phyloP scores from a whole-genome alignment of 2,888 invertebrate genomes.

The Oscheius myriophilus region DNA sequence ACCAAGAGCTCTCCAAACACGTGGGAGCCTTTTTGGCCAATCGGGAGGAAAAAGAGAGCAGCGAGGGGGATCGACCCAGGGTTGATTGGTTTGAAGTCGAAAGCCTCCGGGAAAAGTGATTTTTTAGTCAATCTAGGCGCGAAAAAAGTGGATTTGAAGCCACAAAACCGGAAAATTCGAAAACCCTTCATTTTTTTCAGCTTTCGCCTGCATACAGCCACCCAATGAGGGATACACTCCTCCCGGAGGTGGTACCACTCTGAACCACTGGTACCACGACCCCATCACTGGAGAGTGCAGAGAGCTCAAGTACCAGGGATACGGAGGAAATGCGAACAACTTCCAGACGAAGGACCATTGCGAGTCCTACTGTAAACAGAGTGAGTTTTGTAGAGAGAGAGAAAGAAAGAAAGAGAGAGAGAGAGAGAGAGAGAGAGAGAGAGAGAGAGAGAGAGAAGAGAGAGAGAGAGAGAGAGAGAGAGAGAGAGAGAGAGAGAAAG shows the following conservation, averaged over 20 bases:
- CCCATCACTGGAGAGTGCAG: slow-evolving; percentile 68
- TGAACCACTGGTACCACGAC: slow-evolving; percentile 70
- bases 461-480: too few species aligned
- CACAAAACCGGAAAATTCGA: too few species aligned
- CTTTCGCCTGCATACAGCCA: slow-evolving; percentile 69
- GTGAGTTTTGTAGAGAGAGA: slow-evolving; percentile 46
- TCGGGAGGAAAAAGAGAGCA: not conserved
- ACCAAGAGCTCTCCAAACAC: too few species aligned
- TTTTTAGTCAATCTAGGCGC: too few species aligned
- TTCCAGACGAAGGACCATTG: slow-evolving; percentile 70
- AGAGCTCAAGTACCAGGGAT: slow-evolving; percentile 67
- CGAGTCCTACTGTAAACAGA: slow-evolving; percentile 70
- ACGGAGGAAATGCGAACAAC: slow-evolving; percentile 69
- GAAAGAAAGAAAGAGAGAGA: too few species aligned
- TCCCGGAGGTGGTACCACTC: slow-evolving; percentile 68
- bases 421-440: too few species aligned
- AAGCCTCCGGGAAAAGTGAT: too few species aligned
- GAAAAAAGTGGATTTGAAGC: slow-evolving; percentile 6
- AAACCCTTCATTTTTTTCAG: too few species aligned
- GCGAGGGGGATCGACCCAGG: too few species aligned
- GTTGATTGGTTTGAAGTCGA: too few species aligned
- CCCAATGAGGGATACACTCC: slow-evolving; percentile 69
- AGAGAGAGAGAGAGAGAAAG: too few species aligned
- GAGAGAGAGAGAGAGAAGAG: too few species aligned
- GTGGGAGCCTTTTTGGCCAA: not conserved